Conservation (phyloP, 2,113 vertebrate species). For the Silurus meridionalis region DNA sequence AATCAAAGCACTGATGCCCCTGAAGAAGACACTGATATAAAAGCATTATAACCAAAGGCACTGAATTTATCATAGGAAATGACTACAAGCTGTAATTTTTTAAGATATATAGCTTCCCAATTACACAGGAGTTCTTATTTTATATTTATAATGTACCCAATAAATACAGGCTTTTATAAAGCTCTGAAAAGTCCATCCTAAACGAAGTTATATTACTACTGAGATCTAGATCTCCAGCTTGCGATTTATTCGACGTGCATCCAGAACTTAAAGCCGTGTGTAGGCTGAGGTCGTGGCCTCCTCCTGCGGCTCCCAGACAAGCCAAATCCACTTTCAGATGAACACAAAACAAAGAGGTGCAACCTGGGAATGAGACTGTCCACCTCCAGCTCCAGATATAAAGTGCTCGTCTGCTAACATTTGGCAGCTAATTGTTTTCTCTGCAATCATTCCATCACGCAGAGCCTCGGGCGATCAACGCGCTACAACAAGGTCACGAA, state of each 20-base stretch:
- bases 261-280: not conserved
- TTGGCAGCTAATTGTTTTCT: slow-evolving; percentile 29
- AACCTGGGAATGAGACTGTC: slow-evolving; percentile 12
- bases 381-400: slow-evolving; percentile 21
- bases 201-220: slow-evolving; percentile 42
- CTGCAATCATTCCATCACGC: slow-evolving; percentile 37
- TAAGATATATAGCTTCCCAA: not conserved
- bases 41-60: not conserved
- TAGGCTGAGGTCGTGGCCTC: slow-evolving; percentile 4
- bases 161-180: slow-evolving; percentile 43
- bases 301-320: slow-evolving; percentile 23
- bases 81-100: not conserved
- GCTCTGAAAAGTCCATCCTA: slow-evolving; percentile 44
- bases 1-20: not conserved
- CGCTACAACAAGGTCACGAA: slow-evolving; percentile 12
- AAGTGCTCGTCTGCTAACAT: slow-evolving; percentile 34
- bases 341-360: slow-evolving; percentile 47
- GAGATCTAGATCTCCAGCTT: not conserved
- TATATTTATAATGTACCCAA: slow-evolving; percentile 53
- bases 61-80: not conserved
- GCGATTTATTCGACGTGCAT: not conserved
- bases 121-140: slow-evolving; percentile 55
- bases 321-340: slow-evolving; percentile 37
- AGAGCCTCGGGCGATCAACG: slow-evolving; percentile 36
- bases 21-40: not conserved